Base-by-base conservation (phyloP, 2,888 invertebrate genomes). In the Luffia ferchaultella region DNA sequence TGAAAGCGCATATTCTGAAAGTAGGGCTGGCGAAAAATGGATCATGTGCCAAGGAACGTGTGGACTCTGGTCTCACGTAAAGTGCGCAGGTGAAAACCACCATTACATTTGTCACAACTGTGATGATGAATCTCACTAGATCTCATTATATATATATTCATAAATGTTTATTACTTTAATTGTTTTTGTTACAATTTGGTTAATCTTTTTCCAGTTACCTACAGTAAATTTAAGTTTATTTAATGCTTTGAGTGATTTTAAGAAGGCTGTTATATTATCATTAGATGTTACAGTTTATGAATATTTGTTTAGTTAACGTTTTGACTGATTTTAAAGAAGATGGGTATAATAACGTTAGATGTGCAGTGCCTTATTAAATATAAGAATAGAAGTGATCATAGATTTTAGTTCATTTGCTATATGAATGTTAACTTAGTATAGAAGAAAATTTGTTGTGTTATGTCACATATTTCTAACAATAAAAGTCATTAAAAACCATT, bases 81-180 rank as follows among this genome's bases (percentile, higher is more conserved):
- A 57, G 12, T 57, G 56, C 45, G 47, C 53, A 52, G 55, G 49
- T 48, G 57, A 49, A 51, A 43, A 48, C 40, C 50, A 30, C 16
- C 40, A 54, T 50, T 56, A 57, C 40, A 53, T 59, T 52, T 57
- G 56, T 49, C 57, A 56, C 20, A 58, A 58, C 52, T 59, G 58
- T 51, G 49, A 54, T 46, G 53, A 53, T 30, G 30, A 30, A 3
- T 30, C 5, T 30, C 3, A 7, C 30, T 30, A 7, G 30, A 12
- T 30, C 3, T 30, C 30, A 7, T 30, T 7, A 3, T 30, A 7
- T 30, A 7, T 7, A 30, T 30, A 7, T 12, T 30, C 12, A 30
- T 3, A 30, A 30, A 3, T 30, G 12, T 7, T 7, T 7, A 30
- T 30, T 12, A 30, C 30, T 3, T 30, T 30, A 30, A 12, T 30